A percentile compares a stretch with the other conserved stretches of the same genome.
Conservation (phyloP, 2,797 vertebrate genomes). For the Rhabdomys pumilio region DNA sequence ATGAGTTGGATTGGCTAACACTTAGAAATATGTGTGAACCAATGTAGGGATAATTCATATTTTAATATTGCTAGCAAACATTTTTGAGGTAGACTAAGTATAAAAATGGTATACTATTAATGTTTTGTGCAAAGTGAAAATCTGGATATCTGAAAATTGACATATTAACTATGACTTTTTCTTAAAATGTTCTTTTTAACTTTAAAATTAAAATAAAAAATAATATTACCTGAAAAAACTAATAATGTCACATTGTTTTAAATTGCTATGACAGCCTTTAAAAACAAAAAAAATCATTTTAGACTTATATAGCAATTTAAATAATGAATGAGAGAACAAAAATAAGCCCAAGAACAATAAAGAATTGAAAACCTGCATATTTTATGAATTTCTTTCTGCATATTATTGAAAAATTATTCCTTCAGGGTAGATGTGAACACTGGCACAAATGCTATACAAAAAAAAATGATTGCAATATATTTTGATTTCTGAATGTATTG, state of each 20-base stretch:
- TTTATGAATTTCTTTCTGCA: slow-evolving; percentile 44
- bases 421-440: neutral
- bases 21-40: slow-evolving; percentile 79
- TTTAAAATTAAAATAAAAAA: slow-evolving; percentile 78
- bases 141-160: slow-evolving; percentile 78
- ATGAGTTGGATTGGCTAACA: slow-evolving; percentile 79
- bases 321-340: slow-evolving; percentile 78
- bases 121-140: slow-evolving; percentile 83
- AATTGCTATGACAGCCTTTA: slow-evolving; percentile 48
- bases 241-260: slow-evolving; percentile 30
- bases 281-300: slow-evolving; percentile 50
- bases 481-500: slow-evolving; percentile 3
- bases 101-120: slow-evolving; percentile 84
- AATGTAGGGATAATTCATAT: slow-evolving; percentile 77
- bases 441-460: neutral
- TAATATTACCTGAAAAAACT: slow-evolving; percentile 78
- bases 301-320: slow-evolving; percentile 65
- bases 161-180: slow-evolving; percentile 73
- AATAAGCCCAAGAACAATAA: slow-evolving; percentile 24
- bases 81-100: slow-evolving; percentile 85
- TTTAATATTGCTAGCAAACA: slow-evolving; percentile 87
- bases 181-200: slow-evolving; percentile 74
- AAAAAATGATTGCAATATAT: slow-evolving; percentile 19
- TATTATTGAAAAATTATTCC: neutral
- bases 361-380: slow-evolving; percentile 56